Evolutionary conservation across 2,797 vertebrate genomes (phyloP).

Genomic region (Poecilia velifera): DNA sequence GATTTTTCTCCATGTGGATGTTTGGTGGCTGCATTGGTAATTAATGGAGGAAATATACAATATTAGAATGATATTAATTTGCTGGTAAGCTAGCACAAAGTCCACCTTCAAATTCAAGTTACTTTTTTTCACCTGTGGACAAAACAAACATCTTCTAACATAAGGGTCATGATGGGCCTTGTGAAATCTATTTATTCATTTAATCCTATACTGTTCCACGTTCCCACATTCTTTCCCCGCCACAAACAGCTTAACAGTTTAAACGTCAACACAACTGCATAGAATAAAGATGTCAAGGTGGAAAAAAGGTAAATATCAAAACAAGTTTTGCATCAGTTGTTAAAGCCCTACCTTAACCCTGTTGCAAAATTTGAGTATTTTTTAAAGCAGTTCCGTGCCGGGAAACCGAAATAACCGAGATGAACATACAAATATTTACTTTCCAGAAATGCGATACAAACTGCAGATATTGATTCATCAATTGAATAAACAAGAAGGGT

Average conservation of each 20-base stretch:
- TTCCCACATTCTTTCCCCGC: background rate
- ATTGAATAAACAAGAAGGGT: constrained; percentile 13
- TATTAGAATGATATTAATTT: background rate
- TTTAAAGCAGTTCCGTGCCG: constrained; percentile 7
- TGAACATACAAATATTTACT: constrained; percentile 9
- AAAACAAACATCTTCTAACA: background rate
- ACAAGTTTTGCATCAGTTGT: background rate
- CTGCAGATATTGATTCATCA: constrained; percentile 25
- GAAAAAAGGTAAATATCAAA: background rate
- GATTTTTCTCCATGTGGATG: background rate
- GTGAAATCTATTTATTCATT: background rate
- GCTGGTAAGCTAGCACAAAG: background rate
- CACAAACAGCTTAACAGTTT: background rate
- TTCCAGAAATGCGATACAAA: constrained; percentile 7
- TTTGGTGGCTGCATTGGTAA: background rate
- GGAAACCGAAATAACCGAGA: background rate
- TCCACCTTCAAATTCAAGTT: background rate
- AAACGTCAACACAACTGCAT: background rate
- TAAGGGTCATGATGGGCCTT: background rate
- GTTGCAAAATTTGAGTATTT: background rate
- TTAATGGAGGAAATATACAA: background rate
- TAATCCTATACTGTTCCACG: background rate
- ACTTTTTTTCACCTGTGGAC: background rate
- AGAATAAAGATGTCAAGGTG: background rate
- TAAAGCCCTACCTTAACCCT: background rate